phyloP scores from a whole-genome alignment of 35 echinoderm and acorn worm species.

The Acanthaster planci region DNA sequence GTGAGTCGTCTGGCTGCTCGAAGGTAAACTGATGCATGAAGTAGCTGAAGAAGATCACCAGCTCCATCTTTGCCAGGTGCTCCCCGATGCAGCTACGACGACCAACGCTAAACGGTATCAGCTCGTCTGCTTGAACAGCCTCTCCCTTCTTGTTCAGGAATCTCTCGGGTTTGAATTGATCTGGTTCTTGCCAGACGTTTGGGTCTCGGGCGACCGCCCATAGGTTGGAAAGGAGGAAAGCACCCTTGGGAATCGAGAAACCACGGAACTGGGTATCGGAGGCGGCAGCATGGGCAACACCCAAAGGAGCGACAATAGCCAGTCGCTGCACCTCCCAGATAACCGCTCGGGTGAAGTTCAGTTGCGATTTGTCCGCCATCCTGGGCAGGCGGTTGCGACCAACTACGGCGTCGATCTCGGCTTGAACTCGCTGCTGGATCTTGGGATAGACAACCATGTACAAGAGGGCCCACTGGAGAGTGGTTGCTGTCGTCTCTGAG shows the following conservation, averaged over 20 bases:
- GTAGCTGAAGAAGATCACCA: slow-evolving; percentile 49
- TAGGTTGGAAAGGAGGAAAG: slow-evolving; percentile 38
- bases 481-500: no score
- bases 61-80: slow-evolving; percentile 54
- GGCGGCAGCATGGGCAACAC: slow-evolving; percentile 40
- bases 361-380: no score
- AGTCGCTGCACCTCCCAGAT: slow-evolving; percentile 45
- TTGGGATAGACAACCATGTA: no score
- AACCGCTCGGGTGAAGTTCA: no score
- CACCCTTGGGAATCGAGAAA: slow-evolving; percentile 49
- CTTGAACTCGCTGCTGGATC: no score
- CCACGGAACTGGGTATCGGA: slow-evolving; percentile 30
- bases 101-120: slow-evolving; percentile 38
- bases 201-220: slow-evolving; percentile 26
- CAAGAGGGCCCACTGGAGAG: no score
- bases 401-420: no score
- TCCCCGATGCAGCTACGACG: slow-evolving; percentile 55
- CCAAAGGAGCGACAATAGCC: slow-evolving; percentile 23
- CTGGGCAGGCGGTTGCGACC: no score
- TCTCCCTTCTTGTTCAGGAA: no score
- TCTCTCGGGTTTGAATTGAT: slow-evolving; percentile 49
- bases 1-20: neutral
- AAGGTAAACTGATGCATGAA: slow-evolving; percentile 43
- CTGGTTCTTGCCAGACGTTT: slow-evolving; percentile 36
- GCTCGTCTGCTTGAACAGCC: neutral